Evolutionary conservation across 2,113 vertebrate genomes (phyloP).

Genomic region (Catharus bicknelli): DNA sequence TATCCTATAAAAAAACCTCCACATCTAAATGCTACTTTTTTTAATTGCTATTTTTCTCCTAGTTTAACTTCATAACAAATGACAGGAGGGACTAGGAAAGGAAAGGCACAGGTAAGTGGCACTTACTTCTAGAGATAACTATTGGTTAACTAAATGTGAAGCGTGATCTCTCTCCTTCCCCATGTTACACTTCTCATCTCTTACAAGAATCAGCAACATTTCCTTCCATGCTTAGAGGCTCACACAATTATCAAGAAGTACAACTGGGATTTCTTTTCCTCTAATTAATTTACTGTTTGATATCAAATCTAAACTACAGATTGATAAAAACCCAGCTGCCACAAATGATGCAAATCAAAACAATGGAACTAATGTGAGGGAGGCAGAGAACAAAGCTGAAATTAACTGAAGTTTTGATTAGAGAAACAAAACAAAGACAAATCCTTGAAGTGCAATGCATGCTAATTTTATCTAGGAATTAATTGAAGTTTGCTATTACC

Average conservation of each 20-base stretch:
- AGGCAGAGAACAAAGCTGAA: slow-evolving; percentile 52
- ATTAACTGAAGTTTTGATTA: slow-evolving; percentile 68
- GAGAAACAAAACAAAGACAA: slow-evolving; percentile 27
- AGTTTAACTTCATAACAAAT: not conserved
- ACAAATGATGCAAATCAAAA: slow-evolving; percentile 68
- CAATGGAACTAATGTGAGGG: slow-evolving; percentile 54
- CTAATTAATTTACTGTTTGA: slow-evolving; percentile 77
- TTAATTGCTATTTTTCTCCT: not conserved
- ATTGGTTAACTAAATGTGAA: not conserved
- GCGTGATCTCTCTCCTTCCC: not conserved
- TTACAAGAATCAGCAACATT: slow-evolving; percentile 51
- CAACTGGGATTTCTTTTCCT: slow-evolving; percentile 60
- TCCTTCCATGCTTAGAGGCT: not conserved
- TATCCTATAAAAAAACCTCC: not conserved
- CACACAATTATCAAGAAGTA: not conserved
- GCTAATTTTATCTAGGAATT: slow-evolving; percentile 66
- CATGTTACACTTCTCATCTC: slow-evolving; percentile 3
- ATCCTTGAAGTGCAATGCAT: slow-evolving; percentile 62
- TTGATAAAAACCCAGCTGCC: slow-evolving; percentile 73
- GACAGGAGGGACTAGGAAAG: not conserved
- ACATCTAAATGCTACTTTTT: not conserved
- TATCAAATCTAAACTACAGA: slow-evolving; percentile 71
- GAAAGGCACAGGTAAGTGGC: not conserved
- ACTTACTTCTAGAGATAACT: not conserved
- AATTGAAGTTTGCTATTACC: slow-evolving; percentile 48